Conservation (phyloP, 2,797 vertebrate genomes). For the Emys orbicularis region DNA sequence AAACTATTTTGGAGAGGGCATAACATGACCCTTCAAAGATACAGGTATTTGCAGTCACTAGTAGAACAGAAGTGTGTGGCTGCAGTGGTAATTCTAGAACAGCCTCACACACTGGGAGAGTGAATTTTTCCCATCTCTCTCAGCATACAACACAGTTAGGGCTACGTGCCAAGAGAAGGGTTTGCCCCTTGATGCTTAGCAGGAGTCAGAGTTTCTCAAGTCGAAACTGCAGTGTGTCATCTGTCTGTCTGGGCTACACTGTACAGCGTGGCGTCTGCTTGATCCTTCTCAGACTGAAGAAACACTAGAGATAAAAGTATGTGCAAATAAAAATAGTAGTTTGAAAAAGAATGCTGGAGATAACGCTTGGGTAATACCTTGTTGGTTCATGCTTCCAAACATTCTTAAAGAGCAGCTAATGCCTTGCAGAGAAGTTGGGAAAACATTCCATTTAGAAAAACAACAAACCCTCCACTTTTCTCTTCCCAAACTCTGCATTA, state of each 20-base stretch:
- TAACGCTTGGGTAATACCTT: constrained; percentile 27
- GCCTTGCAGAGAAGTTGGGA: neutral
- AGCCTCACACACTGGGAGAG: neutral
- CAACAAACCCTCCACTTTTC: constrained; percentile 29
- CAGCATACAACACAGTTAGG: neutral
- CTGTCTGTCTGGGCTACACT: constrained; percentile 40
- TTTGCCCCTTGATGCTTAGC: constrained; percentile 64
- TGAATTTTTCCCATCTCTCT: constrained; percentile 28
- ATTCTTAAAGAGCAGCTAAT: constrained; percentile 28
- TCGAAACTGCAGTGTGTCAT: constrained; percentile 63
- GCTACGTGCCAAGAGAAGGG: constrained; percentile 58
- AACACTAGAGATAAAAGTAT: constrained; percentile 54
- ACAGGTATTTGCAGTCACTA: neutral
- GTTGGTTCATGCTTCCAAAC: constrained; percentile 18
- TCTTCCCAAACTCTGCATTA: neutral
- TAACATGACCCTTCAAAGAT: neutral
- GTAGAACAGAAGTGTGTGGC: accelerated
- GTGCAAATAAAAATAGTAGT: constrained; percentile 63
- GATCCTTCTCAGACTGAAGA: constrained; percentile 55
- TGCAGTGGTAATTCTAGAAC: constrained; percentile 42
- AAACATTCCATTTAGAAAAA: constrained; percentile 38
- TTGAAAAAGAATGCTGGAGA: constrained; percentile 64
- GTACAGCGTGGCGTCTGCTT: constrained; percentile 38
- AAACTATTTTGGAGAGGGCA: neutral
- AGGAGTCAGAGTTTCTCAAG: constrained; percentile 57